Conservation (phyloP, 2,888 invertebrate genomes). For the Nebria salina region DNA sequence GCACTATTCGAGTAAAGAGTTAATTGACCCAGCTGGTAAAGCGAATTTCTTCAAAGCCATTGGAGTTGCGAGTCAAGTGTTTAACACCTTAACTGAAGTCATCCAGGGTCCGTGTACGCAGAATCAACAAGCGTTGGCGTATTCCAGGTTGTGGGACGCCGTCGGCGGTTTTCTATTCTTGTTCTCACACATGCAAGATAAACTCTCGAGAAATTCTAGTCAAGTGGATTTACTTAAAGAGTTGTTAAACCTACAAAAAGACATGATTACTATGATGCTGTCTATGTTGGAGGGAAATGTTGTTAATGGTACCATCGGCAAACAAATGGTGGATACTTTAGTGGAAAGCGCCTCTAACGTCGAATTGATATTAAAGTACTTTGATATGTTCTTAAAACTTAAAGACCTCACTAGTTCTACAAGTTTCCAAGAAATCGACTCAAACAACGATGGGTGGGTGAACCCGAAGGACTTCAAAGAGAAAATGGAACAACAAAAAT, state of each 20-base stretch:
- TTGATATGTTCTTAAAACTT: conserved; percentile 99
- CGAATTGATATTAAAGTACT: conserved; percentile 97
- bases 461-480: conserved; percentile 98
- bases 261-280: conserved; percentile 99
- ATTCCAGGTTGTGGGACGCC: conserved; percentile 99
- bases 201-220: conserved; percentile 96
- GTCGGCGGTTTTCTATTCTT: conserved; percentile 99
- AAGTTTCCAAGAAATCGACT: conserved; percentile 94
- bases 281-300: conserved; percentile 99
- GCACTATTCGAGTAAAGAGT: conserved; percentile 99
- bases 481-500: conserved; percentile 99
- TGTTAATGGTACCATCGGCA: conserved; percentile 97
- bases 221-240: conserved; percentile 98
- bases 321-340: conserved; percentile 99
- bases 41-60: conserved; percentile 99
- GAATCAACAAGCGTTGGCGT: conserved; percentile 98
- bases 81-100: conserved; percentile 98
- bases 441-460: conserved; percentile 97
- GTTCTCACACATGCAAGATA: conserved; percentile 99
- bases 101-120: conserved; percentile 98
- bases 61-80: conserved; percentile 97
- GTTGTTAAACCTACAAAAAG: conserved; percentile 96
- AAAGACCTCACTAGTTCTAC: conserved; percentile 93
- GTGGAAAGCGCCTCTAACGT: conserved; percentile 99
- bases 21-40: conserved; percentile 96